These are phyloP conservation scores for Tinea trinotella DNA, from an alignment of 2,888 invertebrate genomes.

Conservation along the genomic window DNA sequence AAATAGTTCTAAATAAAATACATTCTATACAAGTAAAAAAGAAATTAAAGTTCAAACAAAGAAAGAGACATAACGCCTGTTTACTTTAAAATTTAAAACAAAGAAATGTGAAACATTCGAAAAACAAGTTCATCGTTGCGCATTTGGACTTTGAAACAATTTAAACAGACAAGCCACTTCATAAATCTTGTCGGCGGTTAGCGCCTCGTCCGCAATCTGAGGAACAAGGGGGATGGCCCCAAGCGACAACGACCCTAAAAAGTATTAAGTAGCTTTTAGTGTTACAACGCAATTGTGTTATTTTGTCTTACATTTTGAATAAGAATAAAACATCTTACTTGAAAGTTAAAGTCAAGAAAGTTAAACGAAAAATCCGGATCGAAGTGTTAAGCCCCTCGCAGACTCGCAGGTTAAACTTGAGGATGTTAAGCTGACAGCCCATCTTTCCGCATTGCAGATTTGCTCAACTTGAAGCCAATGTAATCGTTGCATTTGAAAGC, in stretches of 20 bases:
- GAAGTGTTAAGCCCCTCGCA: neutral
- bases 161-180: slow-evolving; percentile 14
- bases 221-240: slow-evolving; percentile 1
- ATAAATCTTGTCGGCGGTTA: slow-evolving; percentile 14
- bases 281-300: slow-evolving; percentile 13
- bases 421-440: neutral
- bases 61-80: neutral
- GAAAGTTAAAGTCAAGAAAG: neutral
- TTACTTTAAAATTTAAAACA: neutral
- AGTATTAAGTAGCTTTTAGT: slow-evolving; percentile 18
- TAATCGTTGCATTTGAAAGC: neutral
- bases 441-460: neutral
- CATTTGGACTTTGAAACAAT: slow-evolving; percentile 1
- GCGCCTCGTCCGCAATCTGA: neutral
- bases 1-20: too few species aligned
- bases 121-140: neutral
- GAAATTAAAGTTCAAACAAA: too few species aligned
- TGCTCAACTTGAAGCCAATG: neutral
- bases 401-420: neutral
- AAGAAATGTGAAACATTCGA: neutral
- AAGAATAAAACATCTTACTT: neutral
- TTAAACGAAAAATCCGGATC: slow-evolving; percentile 3
- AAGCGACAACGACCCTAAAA: slow-evolving; percentile 15
- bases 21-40: too few species aligned
- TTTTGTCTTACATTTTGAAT: neutral